Percentiles rank a stretch among this genome's conserved stretches.
phyloP scores from a whole-genome alignment of 2,797 vertebrate species.

The Gymnopithys bicolor region DNA sequence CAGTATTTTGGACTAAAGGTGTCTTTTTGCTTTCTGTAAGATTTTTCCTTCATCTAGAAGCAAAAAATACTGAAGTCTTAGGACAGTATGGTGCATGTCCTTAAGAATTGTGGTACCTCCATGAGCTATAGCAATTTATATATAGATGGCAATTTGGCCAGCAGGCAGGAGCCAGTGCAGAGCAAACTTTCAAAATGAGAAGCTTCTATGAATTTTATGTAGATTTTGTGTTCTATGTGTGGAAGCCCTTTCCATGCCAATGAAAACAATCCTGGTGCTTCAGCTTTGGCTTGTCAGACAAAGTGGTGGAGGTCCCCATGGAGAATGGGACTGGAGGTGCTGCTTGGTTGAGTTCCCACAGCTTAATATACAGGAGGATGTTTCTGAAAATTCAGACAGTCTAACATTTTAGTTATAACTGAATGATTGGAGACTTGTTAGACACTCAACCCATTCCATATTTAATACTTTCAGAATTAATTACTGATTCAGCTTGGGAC shows the following conservation, averaged over 20 bases:
- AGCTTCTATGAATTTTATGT: neutral
- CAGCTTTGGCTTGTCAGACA: neutral
- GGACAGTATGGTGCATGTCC: neutral
- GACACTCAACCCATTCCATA: neutral
- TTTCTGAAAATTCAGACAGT: slow-evolving; percentile 3
- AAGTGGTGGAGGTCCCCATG: neutral
- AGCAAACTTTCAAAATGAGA: neutral
- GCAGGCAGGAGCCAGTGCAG: neutral
- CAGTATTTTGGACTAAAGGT: neutral
- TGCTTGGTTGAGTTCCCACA: neutral
- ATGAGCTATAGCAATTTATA: neutral
- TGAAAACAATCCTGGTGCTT: neutral
- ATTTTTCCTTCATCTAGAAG: neutral
- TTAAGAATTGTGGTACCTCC: neutral
- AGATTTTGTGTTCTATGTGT: neutral
- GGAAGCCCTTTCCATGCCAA: neutral
- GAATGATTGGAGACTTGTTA: slow-evolving; percentile 45
- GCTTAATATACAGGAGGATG: slow-evolving; percentile 2
- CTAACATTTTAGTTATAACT: slow-evolving; percentile 45
- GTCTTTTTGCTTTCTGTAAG: neutral
- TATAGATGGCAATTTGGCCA: neutral
- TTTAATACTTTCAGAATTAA: slow-evolving; percentile 67
- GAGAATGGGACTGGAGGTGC: neutral
- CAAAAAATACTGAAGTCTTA: neutral
- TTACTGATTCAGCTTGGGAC: slow-evolving; percentile 53